Evolutionary conservation across 2,888 invertebrate genomes (phyloP).

Genomic region (Slavum lentiscoides): DNA sequence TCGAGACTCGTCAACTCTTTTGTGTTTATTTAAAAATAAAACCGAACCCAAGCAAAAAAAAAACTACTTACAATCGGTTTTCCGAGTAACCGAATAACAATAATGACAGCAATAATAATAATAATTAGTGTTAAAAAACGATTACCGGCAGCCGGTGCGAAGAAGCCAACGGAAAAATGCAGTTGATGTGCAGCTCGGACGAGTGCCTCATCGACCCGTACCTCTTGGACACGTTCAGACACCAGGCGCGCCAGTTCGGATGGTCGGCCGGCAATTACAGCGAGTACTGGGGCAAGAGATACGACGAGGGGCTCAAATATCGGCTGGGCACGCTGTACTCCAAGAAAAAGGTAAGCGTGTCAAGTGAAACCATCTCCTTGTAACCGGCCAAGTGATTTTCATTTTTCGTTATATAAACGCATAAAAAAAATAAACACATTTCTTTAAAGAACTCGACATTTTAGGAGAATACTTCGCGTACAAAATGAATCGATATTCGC

Average conservation of each 20-base stretch:
- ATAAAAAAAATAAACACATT: too few species aligned
- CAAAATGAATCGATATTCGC: too few species aligned
- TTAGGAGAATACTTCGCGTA: too few species aligned
- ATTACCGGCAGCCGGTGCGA: slow-evolving; percentile 60
- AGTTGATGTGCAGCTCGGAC: slow-evolving; percentile 68
- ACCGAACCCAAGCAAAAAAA: too few species aligned
- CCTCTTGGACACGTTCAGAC: slow-evolving; percentile 71
- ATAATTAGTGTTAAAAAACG: neutral
- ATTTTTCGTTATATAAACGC: too few species aligned
- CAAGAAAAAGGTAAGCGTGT: slow-evolving; percentile 61
- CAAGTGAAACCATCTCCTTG: neutral
- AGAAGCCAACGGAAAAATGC: slow-evolving; percentile 58
- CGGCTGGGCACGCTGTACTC: slow-evolving; percentile 73
- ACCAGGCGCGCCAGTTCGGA: slow-evolving; percentile 62
- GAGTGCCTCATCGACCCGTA: slow-evolving; percentile 78
- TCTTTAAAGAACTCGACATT: too few species aligned
- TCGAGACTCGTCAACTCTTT: too few species aligned
- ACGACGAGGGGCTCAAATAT: slow-evolving; percentile 76
- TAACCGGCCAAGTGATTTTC: too few species aligned
- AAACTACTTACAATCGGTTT: too few species aligned
- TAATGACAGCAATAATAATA: too few species aligned
- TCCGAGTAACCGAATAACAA: too few species aligned
- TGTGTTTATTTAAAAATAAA: too few species aligned
- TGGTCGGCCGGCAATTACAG: slow-evolving; percentile 84
- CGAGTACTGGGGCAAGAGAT: slow-evolving; percentile 79